A percentile compares a stretch with the other conserved stretches of the same genome.
Evolutionary conservation across 2,888 invertebrate species (phyloP).

Genomic region (Sarcophaga carnaria): DNA sequence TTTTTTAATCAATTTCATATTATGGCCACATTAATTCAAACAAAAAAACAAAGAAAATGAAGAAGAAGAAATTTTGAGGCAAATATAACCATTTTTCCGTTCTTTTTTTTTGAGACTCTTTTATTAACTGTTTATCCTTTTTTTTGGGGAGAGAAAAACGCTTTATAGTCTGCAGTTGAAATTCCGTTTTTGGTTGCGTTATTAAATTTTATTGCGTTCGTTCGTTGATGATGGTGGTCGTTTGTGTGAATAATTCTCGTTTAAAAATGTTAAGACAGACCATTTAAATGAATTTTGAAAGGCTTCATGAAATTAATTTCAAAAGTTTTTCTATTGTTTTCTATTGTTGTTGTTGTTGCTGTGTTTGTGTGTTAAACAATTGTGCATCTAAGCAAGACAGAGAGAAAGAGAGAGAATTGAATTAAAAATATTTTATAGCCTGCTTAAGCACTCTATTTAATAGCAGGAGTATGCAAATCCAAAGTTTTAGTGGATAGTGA

Average conservation of each 20-base stretch:
- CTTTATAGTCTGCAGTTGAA: background rate
- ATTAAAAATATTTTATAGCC: background rate
- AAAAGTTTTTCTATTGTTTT: conserved; percentile 40
- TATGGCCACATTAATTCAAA: conserved; percentile 48
- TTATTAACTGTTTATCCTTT: conserved; percentile 61
- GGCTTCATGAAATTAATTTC: conserved; percentile 67
- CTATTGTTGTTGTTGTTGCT: conserved; percentile 19
- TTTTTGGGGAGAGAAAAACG: background rate
- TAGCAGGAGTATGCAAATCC: no score
- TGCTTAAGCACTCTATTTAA: no score
- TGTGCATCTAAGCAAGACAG: background rate
- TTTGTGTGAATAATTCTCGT: conserved; percentile 8
- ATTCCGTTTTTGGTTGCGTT: background rate
- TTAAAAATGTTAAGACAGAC: conserved; percentile 49
- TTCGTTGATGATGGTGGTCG: background rate
- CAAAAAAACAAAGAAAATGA: conserved; percentile 25
- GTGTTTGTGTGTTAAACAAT: conserved; percentile 36
- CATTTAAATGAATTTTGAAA: conserved; percentile 65
- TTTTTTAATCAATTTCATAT: conserved; percentile 53
- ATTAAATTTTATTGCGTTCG: background rate
- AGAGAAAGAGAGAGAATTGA: background rate
- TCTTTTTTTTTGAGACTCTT: background rate
- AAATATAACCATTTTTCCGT: background rate
- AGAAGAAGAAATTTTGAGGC: background rate
- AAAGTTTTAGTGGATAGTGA: no score